Base-by-base conservation (phyloP, 2,888 invertebrate genomes). In the Calliphora vomitoria region DNA sequence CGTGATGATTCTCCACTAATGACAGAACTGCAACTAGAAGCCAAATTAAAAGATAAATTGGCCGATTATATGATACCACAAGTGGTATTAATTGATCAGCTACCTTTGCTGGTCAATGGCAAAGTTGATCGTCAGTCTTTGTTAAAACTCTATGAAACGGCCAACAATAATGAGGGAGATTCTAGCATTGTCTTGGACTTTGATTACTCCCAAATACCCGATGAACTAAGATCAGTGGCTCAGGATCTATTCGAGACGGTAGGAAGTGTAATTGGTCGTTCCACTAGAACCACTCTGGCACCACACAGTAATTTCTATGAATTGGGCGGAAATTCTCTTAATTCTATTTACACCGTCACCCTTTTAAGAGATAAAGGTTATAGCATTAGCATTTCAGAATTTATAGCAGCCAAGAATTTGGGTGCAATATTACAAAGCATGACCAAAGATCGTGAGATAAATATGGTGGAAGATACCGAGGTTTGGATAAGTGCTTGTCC, bases 291-390 rank as follows among this genome's bases (percentile, higher is more conserved):
- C 0, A 95, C 95, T 0, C 93, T 97, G 8, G 95, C 95, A 0
- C 91, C 95, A 0, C 94, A 95, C 20, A 95, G 96, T 0, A 97
- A 97, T 89, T 98, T 98, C 93, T 98, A 97, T 92, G 96, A 97
- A 90, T 94, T 98, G 58, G 98, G 98, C 1, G 98, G 98, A 13
- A 97, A 98, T 91, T 98, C 98, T 0, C 94, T 98, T 25, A 98
- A 98, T 92, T 97, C 98, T 0, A 96, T 98, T 83, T 96, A 95
- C 89, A 97, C 97, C 0, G 97, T 98, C 8, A 96, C 97, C 0
- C 95, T 95, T 91, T 92, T 98, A 71, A 94, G 96, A 66, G 97
- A 97, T 80, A 95, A 95, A 91, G 97, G 97, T 13, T 97, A 96
- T 91, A 95, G 95, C 89, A 97, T 98, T 89, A 96, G 97, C 95